Conservation (phyloP, 2,113 vertebrate species). For the Agelaius tricolor region DNA sequence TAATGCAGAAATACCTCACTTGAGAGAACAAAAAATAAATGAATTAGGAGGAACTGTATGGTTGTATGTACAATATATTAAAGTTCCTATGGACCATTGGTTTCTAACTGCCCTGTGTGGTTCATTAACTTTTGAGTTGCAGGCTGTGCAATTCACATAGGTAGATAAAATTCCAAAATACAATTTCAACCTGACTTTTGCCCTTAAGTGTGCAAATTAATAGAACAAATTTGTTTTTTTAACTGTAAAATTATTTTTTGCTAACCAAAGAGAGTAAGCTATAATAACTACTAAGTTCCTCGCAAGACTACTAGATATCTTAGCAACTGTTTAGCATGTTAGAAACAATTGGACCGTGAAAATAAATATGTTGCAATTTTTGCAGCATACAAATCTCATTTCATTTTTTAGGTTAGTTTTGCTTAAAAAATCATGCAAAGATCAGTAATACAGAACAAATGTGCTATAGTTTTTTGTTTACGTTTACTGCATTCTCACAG, state of each 20-base stretch:
- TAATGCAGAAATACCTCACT: not conserved
- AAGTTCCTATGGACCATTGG: not conserved
- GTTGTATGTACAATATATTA: not conserved
- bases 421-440: not conserved
- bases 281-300: not conserved
- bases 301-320: not conserved
- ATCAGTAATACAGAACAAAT: not conserved
- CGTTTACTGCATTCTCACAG: not conserved
- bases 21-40: not conserved
- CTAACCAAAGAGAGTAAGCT: not conserved
- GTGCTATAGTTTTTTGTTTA: not conserved
- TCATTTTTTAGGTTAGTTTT: not conserved
- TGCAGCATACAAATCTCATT: not conserved
- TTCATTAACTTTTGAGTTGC: constrained; percentile 22
- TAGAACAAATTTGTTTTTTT: not conserved
- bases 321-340: not conserved
- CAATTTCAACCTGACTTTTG: constrained; percentile 11
- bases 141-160: not conserved
- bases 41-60: not conserved
- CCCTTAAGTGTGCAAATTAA: not conserved
- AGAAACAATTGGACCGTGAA: not conserved
- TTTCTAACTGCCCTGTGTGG: not conserved
- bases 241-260: not conserved
- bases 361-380: not conserved
- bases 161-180: not conserved